Percentiles rank a stretch among this genome's conserved stretches.
Evolutionary conservation across 2,797 vertebrate species (phyloP).

Genomic region (Malacoraja senta): DNA sequence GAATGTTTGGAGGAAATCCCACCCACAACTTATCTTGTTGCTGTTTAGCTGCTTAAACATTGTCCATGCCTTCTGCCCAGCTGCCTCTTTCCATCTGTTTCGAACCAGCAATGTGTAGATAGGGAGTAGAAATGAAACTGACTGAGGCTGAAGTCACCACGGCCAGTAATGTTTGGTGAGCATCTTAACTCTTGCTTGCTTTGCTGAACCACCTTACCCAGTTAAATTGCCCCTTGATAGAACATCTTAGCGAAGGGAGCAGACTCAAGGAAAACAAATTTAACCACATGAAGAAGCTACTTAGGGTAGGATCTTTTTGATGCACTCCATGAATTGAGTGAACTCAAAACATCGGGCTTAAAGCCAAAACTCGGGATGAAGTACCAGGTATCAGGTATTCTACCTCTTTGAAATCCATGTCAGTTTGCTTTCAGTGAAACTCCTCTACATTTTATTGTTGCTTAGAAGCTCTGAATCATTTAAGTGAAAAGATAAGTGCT

Average conservation of each 20-base stretch:
- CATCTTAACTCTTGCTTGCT: neutral
- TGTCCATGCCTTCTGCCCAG: too few species aligned
- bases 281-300: neutral
- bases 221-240: neutral
- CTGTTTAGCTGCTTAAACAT: neutral
- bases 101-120: neutral
- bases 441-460: neutral
- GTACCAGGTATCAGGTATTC: neutral
- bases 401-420: constrained; percentile 1
- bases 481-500: neutral
- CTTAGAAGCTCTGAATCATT: neutral
- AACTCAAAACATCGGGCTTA: neutral
- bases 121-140: neutral
- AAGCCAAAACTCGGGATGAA: constrained; percentile 35
- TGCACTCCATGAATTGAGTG: neutral
- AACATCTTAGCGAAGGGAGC: neutral
- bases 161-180: neutral
- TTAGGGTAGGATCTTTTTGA: neutral
- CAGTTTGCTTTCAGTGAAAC: neutral
- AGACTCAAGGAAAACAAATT: neutral
- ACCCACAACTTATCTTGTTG: neutral
- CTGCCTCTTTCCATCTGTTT: neutral
- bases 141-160: neutral
- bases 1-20: too few species aligned
- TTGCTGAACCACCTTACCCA: neutral